Percentiles rank a stretch among this genome's conserved stretches.
These are phyloP conservation scores for Nothoprocta pentlandii DNA, from an alignment of 2,113 vertebrate species.

Conservation along the genomic window DNA sequence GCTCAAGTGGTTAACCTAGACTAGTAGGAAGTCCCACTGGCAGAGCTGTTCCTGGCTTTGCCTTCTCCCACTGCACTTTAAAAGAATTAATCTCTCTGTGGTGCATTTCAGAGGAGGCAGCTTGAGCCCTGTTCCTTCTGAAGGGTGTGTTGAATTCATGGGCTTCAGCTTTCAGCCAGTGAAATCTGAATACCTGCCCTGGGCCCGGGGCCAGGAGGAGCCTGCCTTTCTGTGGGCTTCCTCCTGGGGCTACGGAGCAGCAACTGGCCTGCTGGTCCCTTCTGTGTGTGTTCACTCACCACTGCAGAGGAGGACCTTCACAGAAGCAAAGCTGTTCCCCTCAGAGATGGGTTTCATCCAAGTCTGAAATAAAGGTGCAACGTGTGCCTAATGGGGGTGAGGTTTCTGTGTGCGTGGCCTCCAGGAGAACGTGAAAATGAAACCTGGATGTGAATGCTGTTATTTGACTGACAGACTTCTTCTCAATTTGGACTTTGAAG, in stretches of 20 bases:
- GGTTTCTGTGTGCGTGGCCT: slow-evolving; percentile 56
- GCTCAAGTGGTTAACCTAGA: background rate
- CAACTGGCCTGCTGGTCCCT: background rate
- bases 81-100: slow-evolving; percentile 12
- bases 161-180: slow-evolving; percentile 56
- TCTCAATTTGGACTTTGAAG: slow-evolving; percentile 61
- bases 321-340: background rate
- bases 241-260: slow-evolving; percentile 3
- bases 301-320: background rate
- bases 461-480: slow-evolving; percentile 61
- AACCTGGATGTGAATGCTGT: slow-evolving; percentile 72
- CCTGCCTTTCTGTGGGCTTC: background rate
- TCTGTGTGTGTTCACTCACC: background rate
- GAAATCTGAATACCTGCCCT: slow-evolving; percentile 4
- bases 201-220: background rate
- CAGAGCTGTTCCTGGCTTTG: background rate
- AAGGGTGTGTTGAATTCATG: slow-evolving; percentile 70
- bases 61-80: background rate
- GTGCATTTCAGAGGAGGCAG: slow-evolving; percentile 17
- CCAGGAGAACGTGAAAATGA: slow-evolving; percentile 74
- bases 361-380: background rate
- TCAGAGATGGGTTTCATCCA: background rate
- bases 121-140: slow-evolving; percentile 58
- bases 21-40: background rate
- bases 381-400: background rate